These are phyloP conservation scores for Malurus alboscapulatus DNA, from an alignment of 2,113 vertebrate species.

Conservation along the genomic window DNA sequence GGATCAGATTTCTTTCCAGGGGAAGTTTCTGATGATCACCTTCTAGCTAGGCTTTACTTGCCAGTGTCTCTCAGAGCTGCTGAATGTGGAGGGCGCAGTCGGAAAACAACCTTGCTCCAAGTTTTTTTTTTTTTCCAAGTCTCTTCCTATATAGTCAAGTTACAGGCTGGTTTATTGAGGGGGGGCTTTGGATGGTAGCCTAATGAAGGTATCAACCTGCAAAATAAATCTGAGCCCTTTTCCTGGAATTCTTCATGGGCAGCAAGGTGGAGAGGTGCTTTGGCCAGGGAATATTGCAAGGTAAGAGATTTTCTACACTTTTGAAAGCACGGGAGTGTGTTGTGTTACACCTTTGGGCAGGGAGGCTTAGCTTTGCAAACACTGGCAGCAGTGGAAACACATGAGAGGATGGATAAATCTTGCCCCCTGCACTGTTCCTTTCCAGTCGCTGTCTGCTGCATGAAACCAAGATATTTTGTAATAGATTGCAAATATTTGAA, in stretches of 20 bases:
- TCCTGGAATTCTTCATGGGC: conserved; percentile 64
- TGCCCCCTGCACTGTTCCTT: not conserved
- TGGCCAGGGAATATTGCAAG: conserved; percentile 70
- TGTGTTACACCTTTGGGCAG: not conserved
- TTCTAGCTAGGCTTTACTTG: conserved; percentile 53
- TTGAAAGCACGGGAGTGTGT: not conserved
- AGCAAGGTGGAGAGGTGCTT: conserved; percentile 68
- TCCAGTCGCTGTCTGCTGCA: fast-evolving
- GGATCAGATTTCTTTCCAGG: conserved; percentile 77
- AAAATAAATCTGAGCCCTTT: conserved; percentile 73
- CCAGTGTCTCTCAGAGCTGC: conserved; percentile 58
- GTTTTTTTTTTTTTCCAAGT: not conserved
- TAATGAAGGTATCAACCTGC: conserved; percentile 71
- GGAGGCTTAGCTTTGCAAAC: not conserved
- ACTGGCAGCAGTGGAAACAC: not conserved
- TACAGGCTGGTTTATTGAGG: conserved; percentile 25
- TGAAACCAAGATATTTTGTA: not conserved
- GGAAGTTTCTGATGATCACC: conserved; percentile 72
- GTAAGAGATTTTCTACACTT: conserved; percentile 66
- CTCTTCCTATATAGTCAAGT: not conserved
- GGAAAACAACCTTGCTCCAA: conserved; percentile 5
- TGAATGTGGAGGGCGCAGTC: conserved; percentile 30
- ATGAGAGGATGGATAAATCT: not conserved
- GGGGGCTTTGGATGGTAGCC: conserved; percentile 48
- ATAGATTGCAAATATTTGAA: not conserved